Evolutionary conservation across 2,797 vertebrate genomes (phyloP).

Genomic region (Danio choprae): DNA sequence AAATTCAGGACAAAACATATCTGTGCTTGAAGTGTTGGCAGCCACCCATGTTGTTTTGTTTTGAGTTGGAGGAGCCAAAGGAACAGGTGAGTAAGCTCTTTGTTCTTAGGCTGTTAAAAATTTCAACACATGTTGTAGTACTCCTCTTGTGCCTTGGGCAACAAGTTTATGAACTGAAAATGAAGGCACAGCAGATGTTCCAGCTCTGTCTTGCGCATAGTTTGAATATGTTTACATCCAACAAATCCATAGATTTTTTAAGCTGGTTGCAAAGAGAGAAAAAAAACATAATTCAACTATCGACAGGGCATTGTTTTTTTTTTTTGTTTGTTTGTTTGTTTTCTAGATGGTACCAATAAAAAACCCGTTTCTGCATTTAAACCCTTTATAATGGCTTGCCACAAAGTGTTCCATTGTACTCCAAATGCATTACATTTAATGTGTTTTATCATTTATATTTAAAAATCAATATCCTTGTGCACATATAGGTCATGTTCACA

Average conservation of each 20-base stretch:
- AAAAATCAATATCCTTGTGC: neutral
- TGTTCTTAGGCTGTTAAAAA: constrained; percentile 48
- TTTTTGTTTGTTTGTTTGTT: too few species aligned
- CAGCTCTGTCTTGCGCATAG: constrained; percentile 6
- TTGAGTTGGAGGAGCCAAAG: neutral
- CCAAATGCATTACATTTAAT: neutral
- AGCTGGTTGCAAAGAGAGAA: neutral
- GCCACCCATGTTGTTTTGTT: constrained; percentile 31
- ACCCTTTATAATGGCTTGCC: neutral
- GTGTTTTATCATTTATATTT: neutral
- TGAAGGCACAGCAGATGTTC: constrained; percentile 55
- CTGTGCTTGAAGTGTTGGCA: constrained; percentile 38
- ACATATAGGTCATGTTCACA: too few species aligned
- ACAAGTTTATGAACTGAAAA: constrained; percentile 54
- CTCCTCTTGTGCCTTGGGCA: constrained; percentile 44
- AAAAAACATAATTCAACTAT: too few species aligned
- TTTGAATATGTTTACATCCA: constrained; percentile 45
- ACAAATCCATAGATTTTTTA: neutral
- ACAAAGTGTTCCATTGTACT: neutral
- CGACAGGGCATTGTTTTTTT: too few species aligned
- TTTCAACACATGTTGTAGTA: constrained; percentile 55
- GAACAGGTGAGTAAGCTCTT: constrained; percentile 50
- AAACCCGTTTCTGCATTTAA: neutral
- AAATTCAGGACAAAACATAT: constrained; percentile 17
- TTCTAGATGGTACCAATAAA: too few species aligned